These are phyloP conservation scores for Pseudotriccus pelzelni DNA, from an alignment of 2,797 vertebrate genomes.

Conservation along the genomic window DNA sequence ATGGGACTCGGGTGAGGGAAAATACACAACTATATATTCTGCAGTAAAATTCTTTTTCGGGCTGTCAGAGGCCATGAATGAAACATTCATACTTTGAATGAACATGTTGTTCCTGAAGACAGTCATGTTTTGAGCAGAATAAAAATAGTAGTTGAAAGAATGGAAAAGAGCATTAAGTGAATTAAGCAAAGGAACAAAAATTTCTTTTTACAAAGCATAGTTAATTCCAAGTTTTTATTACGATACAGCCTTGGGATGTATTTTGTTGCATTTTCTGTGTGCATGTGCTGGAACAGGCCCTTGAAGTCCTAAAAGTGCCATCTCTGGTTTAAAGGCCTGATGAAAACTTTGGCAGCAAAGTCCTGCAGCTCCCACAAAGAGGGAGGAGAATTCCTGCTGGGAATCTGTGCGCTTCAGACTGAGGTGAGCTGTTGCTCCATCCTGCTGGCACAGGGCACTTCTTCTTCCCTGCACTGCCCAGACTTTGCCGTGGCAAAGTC, in stretches of 20 bases:
- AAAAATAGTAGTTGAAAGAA: slow-evolving; percentile 48
- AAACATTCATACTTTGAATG: slow-evolving; percentile 47
- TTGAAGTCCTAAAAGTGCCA: neutral
- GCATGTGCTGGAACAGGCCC: neutral
- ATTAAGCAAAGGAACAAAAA: neutral
- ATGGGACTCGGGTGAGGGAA: neutral
- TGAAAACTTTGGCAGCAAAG: neutral
- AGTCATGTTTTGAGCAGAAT: slow-evolving; percentile 26
- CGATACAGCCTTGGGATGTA: neutral
- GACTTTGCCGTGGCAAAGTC: accelerated
- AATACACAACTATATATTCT: neutral
- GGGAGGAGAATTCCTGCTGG: neutral
- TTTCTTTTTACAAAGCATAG: neutral
- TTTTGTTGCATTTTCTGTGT: neutral
- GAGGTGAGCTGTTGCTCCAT: accelerated
- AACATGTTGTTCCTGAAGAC: slow-evolving; percentile 14
- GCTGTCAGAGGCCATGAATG: slow-evolving; percentile 44
- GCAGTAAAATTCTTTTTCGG: neutral
- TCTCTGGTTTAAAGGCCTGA: neutral
- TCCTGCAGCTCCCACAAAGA: neutral
- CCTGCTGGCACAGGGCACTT: neutral
- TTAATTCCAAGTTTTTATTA: neutral
- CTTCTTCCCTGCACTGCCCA: neutral
- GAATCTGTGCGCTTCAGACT: neutral
- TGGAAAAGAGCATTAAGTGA: neutral